A percentile compares a stretch with the other conserved stretches of the same genome.
These are phyloP conservation scores for Uromys caudimaculatus DNA, from an alignment of 2,797 vertebrate genomes.

Conservation along the genomic window DNA sequence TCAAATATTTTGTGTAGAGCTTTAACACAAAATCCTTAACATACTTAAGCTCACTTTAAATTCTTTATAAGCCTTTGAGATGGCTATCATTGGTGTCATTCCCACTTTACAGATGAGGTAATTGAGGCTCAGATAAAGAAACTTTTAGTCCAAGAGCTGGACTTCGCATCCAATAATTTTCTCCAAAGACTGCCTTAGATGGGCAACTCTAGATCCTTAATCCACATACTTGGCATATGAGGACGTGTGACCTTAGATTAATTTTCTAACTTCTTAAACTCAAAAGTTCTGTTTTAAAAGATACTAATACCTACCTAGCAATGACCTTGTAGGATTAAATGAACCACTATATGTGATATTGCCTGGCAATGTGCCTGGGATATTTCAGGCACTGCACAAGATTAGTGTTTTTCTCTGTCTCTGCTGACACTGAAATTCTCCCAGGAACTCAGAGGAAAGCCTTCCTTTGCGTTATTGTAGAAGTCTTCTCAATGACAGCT, in stretches of 20 bases:
- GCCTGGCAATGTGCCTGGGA: conserved; percentile 47
- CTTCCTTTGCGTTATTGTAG: neutral
- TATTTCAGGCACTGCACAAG: neutral
- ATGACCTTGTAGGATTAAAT: conserved; percentile 67
- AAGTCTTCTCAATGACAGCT: conserved; percentile 1
- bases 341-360: conserved; percentile 61
- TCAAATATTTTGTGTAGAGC: neutral
- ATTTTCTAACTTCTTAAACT: conserved; percentile 54
- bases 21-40: conserved; percentile 13
- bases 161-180: conserved; percentile 11
- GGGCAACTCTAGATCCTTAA: neutral
- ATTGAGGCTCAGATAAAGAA: conserved; percentile 45
- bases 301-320: conserved; percentile 30
- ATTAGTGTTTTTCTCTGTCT: neutral
- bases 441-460: conserved; percentile 36
- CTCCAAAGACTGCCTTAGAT: neutral
- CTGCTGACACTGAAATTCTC: neutral
- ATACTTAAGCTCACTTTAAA: conserved; percentile 14
- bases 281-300: conserved; percentile 58
- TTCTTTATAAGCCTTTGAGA: conserved; percentile 32
- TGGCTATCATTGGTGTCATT: conserved; percentile 18
- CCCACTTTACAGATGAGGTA: conserved; percentile 20
- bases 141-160: conserved; percentile 38
- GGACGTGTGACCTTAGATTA: conserved; percentile 13
- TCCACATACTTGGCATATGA: neutral